Base-by-base conservation (phyloP, 23 tunicate genomes). In the Ascidia mentula region DNA sequence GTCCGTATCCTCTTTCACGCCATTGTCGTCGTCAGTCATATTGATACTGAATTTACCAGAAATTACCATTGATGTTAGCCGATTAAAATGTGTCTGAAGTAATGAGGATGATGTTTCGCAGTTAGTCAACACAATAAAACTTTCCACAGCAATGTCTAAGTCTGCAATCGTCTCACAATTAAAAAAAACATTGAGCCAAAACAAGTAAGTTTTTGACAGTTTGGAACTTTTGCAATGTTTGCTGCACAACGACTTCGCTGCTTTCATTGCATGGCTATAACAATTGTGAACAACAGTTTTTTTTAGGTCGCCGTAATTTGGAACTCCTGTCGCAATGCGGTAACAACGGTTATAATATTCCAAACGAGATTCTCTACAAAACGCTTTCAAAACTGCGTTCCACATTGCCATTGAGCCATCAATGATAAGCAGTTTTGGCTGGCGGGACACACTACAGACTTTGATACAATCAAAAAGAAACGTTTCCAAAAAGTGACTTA, bases 211-310 rank as follows among this genome's bases (percentile, higher is more conserved):
- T 26, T 32, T 9, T 4, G 31, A 31, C 0, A 37, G 34, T 8
- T 82, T 53, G 6, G 13, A 18, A 15, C 15, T 42, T 15, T 42
- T 12, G 15, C 53, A 20, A 28, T 53, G 24, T 5, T 9, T 53
- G n/a, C 24, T 53, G 7, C 13, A 9, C 13, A 53, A 53, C 22
- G 24, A 20, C 24, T 53, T 53, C 1, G 65, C 65, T 6, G 65
- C 65, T 9, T 53, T 53, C 65, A 53, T 53, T 3, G 65, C 12
- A 18, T 46, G 37, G 36, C 36, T 61, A 38, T n/a, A n/a, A n/a
- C 87, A 83, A 34, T 83, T 83, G 59, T 83, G 87, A 6, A 83
- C 87, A 18, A 75, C 24, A 5, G 87, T 83, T 46, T 31, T 60
- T 17, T 69, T 32, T 39, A 61, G 37, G 39, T 84, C 88, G 33